Evolutionary conservation across 2,888 invertebrate genomes (phyloP).

Genomic region (Rotaria magnacalcarata): DNA sequence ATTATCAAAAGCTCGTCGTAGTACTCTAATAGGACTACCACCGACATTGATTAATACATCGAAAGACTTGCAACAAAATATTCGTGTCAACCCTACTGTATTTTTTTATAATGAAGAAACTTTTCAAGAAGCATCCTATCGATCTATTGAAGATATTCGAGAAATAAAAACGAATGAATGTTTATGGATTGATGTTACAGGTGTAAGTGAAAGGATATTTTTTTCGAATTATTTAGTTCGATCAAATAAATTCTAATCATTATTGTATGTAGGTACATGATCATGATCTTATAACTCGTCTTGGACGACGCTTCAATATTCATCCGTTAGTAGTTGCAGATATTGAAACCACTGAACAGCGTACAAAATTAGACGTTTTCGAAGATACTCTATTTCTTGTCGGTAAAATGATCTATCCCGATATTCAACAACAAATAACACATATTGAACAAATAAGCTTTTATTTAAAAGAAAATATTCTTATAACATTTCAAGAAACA

Average conservation of each 20-base stretch:
- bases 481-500: constrained; percentile 6
- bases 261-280: not conserved
- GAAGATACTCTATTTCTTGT: constrained; percentile 6
- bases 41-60: not conserved
- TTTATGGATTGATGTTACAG: not conserved
- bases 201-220: not conserved
- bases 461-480: constrained; percentile 25
- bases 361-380: not conserved
- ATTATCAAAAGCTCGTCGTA: not conserved
- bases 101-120: not conserved
- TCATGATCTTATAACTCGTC: not conserved
- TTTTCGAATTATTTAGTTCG: too few relatives aligned
- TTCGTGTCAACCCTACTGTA: not conserved
- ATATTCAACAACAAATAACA: not conserved
- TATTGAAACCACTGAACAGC: constrained; percentile 6
- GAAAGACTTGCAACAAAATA: not conserved
- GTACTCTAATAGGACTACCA: not conserved
- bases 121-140: not conserved
- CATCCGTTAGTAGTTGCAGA: not conserved
- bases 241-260: too few relatives aligned
- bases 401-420: not conserved
- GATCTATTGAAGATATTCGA: not conserved
- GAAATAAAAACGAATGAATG: not conserved
- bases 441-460: not conserved
- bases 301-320: not conserved